phyloP scores from a whole-genome alignment of 2,888 invertebrate species.

The Mesorhabditis belari region DNA sequence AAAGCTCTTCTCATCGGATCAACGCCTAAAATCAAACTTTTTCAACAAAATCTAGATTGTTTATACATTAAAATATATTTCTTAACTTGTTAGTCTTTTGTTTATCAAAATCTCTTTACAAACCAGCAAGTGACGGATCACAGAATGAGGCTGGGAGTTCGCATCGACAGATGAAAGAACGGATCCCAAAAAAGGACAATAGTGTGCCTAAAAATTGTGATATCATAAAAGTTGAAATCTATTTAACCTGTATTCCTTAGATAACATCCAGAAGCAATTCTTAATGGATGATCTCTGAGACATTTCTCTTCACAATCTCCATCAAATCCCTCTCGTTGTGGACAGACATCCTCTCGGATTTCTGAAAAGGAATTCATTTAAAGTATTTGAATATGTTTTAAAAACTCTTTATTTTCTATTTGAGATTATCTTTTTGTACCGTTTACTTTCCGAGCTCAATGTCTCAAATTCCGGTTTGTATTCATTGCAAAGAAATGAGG shows the following conservation, averaged over 20 bases:
- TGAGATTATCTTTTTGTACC: neutral
- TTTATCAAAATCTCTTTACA: no score
- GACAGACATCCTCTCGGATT: conserved; percentile 31
- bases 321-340: conserved; percentile 33
- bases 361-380: conserved; percentile 33
- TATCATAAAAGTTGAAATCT: neutral
- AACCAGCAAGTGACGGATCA: conserved; percentile 6
- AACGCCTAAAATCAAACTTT: neutral
- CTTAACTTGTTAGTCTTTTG: no score
- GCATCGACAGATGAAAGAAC: conserved; percentile 29
- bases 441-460: no score
- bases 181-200: conserved; percentile 34
- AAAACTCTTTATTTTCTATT: neutral
- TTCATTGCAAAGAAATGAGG: no score
- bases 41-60: neutral
- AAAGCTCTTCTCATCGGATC: conserved; percentile 6
- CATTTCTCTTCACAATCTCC: conserved; percentile 28
- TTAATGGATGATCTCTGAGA: conserved; percentile 16
- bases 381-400: conserved; percentile 16
- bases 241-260: conserved; percentile 22
- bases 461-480: no score
- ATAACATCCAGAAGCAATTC: conserved; percentile 21
- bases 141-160: conserved; percentile 22
- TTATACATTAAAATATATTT: neutral
- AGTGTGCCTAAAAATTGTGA: conserved; percentile 25